A percentile compares a stretch with the other conserved stretches of the same genome.
Evolutionary conservation across 2,888 invertebrate species (phyloP).

Genomic region (Calameuta filiformis): DNA sequence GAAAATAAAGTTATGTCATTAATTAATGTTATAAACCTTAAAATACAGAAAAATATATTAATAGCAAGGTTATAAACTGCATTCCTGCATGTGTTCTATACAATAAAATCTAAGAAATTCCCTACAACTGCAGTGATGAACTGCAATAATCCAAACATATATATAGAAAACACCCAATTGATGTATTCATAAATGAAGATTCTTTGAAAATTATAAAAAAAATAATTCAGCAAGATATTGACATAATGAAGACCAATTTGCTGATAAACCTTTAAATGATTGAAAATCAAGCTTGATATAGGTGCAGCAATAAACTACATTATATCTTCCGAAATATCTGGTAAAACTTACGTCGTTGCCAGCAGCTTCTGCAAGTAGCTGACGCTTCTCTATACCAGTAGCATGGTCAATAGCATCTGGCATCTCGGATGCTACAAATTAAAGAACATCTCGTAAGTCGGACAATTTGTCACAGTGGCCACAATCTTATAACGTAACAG

Average conservation of each 20-base stretch:
- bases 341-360: constrained; percentile 79
- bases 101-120: not conserved
- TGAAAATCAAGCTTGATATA: not conserved
- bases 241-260: not conserved
- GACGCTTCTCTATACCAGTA: constrained; percentile 92
- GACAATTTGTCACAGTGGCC: not conserved
- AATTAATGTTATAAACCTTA: not conserved
- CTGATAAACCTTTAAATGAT: not conserved
- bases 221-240: not conserved
- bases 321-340: not conserved
- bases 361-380: constrained; percentile 84
- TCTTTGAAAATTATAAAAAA: not conserved
- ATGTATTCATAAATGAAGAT: not conserved
- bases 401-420: constrained; percentile 93
- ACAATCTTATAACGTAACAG: not conserved
- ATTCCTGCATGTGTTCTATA: not conserved
- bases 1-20: not conserved
- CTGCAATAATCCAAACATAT: not conserved
- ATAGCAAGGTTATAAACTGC: not conserved
- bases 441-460: constrained; percentile 1
- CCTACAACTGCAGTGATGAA: not conserved
- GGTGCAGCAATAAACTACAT: not conserved
- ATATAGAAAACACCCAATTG: not conserved
- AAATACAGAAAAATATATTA: not conserved
- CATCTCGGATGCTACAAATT: constrained; percentile 71